phyloP scores from a whole-genome alignment of 1,140 invertebrate species.

The Trichomalopsis sarcophagae region DNA sequence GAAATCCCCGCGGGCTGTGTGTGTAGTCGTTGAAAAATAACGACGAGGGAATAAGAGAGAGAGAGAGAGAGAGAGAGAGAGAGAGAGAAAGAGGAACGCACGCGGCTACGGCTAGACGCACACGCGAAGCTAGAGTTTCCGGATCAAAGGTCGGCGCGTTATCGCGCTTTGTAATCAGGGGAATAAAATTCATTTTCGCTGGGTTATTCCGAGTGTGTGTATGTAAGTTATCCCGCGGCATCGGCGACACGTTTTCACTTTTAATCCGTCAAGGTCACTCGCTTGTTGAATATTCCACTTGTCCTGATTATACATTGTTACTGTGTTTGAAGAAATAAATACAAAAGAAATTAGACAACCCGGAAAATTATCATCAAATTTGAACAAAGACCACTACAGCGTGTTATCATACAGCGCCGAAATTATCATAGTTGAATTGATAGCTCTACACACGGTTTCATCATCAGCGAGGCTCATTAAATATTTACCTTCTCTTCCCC shows the following conservation, averaged over 20 bases:
- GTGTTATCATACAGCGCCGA: neutral
- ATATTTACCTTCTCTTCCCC: neutral
- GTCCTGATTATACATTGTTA: too few relatives aligned
- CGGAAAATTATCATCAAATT: neutral
- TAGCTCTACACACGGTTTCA: neutral
- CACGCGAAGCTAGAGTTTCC: slow-evolving; percentile 8
- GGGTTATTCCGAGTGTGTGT: too few relatives aligned
- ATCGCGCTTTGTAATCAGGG: neutral
- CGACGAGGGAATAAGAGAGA: neutral
- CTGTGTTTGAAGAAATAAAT: too few relatives aligned
- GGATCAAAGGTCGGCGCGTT: slow-evolving; percentile 11
- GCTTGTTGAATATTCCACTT: too few relatives aligned
- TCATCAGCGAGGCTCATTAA: neutral
- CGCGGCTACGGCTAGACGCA: too few relatives aligned
- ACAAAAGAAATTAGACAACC: too few relatives aligned
- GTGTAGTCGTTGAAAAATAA: slow-evolving; percentile 3
- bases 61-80: neutral
- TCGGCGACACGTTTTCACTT: neutral
- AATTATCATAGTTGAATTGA: neutral
- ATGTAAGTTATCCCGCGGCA: too few relatives aligned
- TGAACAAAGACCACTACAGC: neutral
- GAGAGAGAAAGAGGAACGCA: neutral
- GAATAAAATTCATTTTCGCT: neutral
- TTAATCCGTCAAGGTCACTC: neutral
- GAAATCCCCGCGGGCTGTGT: neutral